Evolutionary conservation across 2,113 vertebrate genomes (phyloP), one percentile per base, ranked within the genome.

Genomic region (Lamprotornis superbus): DNA sequence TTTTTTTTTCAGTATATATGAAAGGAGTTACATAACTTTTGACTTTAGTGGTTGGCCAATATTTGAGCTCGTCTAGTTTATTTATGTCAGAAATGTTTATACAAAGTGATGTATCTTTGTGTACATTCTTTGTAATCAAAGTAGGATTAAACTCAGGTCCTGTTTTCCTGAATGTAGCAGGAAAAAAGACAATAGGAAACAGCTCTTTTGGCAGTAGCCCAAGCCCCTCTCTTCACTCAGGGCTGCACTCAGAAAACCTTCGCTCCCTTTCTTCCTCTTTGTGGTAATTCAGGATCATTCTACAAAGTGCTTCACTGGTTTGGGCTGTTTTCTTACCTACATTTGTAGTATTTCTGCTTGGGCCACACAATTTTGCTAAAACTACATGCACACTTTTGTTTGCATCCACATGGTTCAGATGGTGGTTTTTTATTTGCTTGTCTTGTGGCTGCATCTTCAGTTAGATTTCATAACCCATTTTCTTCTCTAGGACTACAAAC

Each of bases 81-180:
- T 90, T 88, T 90, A 82, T 94, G 71, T 92, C 71, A 60, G 37
- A 56, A 86, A 33, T 94, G 64, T 95, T 95, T 87, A 68, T 65
- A 52, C 30, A 12, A 90, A 88, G 46, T 92, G 95, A 93, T 90
- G 7, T 31, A 90, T 92, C 37, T 94, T 92, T 83, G 85, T 96
- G 63, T 93, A 92, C 63, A 31, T 93, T 92, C 79, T 76, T 85
- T 93, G 79, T 90, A 94, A 94, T 77, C 92, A 92, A 57, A 93
- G 71, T 44, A 64, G 79, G 76, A 95, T 95, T 94, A 92, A 88
- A 86, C 37, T 76, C 70, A 85, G 63, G 78, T 85, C 79, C 84
- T 82, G 65, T 95, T 94, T 93, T 74, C 53, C 46, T 91, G 40
- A 90, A 60, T 21, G 44, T 57, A 88, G 56, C 79, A 83, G 76